Conservation (phyloP, 2,797 vertebrate genomes). For the Pseudochaenichthys georgianus region DNA sequence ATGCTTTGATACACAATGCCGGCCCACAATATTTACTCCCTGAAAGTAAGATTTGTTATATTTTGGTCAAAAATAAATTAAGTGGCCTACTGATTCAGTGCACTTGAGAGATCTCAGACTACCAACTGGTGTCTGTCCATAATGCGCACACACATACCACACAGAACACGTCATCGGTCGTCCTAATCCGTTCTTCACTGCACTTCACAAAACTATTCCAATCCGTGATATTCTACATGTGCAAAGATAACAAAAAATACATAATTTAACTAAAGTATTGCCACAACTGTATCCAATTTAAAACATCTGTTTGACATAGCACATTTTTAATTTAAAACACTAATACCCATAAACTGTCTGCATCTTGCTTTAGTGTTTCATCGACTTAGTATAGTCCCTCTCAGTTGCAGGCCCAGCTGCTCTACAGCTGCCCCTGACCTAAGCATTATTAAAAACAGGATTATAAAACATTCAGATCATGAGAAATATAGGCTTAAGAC, state of each 20-base stretch:
- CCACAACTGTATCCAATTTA: not conserved
- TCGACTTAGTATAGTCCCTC: too few species aligned
- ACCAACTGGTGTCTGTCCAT: constrained; percentile 45
- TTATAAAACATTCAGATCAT: not conserved
- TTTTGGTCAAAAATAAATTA: not conserved
- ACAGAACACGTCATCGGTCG: constrained; percentile 30
- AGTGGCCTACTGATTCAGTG: not conserved
- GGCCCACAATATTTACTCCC: not conserved
- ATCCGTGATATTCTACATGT: not conserved
- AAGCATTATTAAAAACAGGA: not conserved
- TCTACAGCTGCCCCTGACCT: not conserved
- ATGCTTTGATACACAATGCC: constrained; percentile 2
- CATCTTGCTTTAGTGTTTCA: too few species aligned
- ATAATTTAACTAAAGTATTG: not conserved
- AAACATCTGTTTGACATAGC: not conserved
- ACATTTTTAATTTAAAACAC: too few species aligned
- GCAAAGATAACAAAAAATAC: not conserved
- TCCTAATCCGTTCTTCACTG: constrained; percentile 20
- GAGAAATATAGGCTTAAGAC: not conserved
- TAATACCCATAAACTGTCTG: too few species aligned
- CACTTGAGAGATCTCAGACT: not conserved
- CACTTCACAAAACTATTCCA: constrained; percentile 10
- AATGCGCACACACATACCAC: constrained; percentile 63
- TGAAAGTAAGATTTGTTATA: not conserved
- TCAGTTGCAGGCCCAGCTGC: not conserved